phyloP scores from a whole-genome alignment of 2,113 vertebrate species.

The Laticauda colubrina region DNA sequence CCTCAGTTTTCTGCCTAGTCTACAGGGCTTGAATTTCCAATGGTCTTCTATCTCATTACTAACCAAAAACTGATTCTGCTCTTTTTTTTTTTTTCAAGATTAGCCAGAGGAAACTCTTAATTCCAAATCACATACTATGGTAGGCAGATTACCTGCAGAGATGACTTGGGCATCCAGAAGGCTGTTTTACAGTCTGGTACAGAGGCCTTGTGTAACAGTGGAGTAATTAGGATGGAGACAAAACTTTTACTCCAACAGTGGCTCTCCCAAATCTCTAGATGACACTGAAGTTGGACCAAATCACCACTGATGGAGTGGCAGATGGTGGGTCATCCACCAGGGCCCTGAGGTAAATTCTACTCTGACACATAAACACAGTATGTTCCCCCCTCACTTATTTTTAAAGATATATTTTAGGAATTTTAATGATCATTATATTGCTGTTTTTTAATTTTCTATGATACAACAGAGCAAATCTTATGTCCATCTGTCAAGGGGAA shows the following conservation, averaged over 20 bases:
- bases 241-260: neutral
- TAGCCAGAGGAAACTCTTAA: neutral
- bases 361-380: neutral
- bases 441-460: neutral
- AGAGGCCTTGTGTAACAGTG: neutral
- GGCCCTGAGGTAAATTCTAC: neutral
- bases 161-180: slow-evolving; percentile 41
- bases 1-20: neutral
- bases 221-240: neutral
- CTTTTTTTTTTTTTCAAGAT: neutral
- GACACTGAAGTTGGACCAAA: neutral
- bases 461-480: neutral
- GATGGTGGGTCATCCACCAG: neutral
- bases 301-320: neutral
- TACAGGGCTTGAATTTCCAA: neutral
- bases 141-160: neutral
- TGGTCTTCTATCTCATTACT: neutral
- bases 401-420: neutral
- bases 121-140: neutral
- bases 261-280: neutral
- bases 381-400: neutral
- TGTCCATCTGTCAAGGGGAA: neutral
- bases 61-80: neutral
- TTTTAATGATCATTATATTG: neutral
- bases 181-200: slow-evolving; percentile 11